Conservation (phyloP, 2,888 invertebrate genomes). For the Agrotis puta region DNA sequence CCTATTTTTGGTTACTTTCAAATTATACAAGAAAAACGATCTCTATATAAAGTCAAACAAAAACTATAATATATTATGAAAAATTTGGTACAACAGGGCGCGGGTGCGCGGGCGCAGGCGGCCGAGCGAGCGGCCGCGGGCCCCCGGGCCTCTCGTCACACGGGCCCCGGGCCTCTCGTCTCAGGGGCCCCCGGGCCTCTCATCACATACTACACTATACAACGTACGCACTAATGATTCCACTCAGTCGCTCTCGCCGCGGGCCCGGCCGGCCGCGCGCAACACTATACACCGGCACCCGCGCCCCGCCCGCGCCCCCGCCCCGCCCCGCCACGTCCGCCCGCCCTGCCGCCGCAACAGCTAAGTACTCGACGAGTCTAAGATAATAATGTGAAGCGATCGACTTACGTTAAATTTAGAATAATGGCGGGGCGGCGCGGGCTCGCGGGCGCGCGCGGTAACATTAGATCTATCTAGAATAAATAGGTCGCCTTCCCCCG, state of each 20-base stretch:
- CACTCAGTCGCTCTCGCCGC: slow-evolving; percentile 60
- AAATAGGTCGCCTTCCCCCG: slow-evolving; percentile 74
- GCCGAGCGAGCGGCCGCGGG: slow-evolving; percentile 69
- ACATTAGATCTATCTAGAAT: slow-evolving; percentile 90
- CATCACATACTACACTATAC: slow-evolving; percentile 67
- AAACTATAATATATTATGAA: slow-evolving; percentile 90
- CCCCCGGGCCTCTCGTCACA: slow-evolving; percentile 57
- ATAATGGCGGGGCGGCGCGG: slow-evolving; percentile 74
- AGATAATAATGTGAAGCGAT: slow-evolving; percentile 87
- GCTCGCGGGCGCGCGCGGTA: slow-evolving; percentile 72
- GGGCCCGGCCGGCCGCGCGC: slow-evolving; percentile 52
- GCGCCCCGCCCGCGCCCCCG: slow-evolving; percentile 58
- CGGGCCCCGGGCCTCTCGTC: slow-evolving; percentile 52
- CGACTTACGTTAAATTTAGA: slow-evolving; percentile 83
- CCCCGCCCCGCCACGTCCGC: slow-evolving; percentile 47
- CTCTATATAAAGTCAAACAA: slow-evolving; percentile 89
- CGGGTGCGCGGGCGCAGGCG: slow-evolving; percentile 76
- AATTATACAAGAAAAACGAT: slow-evolving; percentile 89
- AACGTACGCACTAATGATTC: slow-evolving; percentile 68
- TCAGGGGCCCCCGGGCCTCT: slow-evolving; percentile 54
- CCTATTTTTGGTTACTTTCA: slow-evolving; percentile 90
- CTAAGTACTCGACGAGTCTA: slow-evolving; percentile 87
- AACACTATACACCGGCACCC: slow-evolving; percentile 50
- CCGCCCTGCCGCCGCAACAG: slow-evolving; percentile 80
- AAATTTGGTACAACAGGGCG: slow-evolving; percentile 86